A percentile compares a stretch with the other conserved stretches of the same genome.
Conservation (phyloP, 2,113 vertebrate species). For the Eonycteris spelaea region DNA sequence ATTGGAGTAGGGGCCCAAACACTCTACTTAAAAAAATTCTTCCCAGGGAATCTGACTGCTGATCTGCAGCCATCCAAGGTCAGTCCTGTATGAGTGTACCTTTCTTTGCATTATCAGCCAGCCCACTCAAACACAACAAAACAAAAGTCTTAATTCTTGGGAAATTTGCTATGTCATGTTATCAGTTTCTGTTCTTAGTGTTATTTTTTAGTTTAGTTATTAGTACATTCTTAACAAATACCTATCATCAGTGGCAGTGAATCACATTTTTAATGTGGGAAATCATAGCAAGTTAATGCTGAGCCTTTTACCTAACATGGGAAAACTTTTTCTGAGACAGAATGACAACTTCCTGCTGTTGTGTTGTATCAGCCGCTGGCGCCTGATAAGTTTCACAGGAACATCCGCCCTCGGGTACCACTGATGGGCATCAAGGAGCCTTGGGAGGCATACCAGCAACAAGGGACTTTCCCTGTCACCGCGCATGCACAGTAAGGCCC, state of each 20-base stretch:
- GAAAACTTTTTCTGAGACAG: background rate
- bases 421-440: no score
- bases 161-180: background rate
- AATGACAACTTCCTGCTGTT: no score
- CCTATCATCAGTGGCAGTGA: background rate
- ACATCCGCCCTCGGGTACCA: no score
- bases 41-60: background rate
- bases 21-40: background rate
- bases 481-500: no score
- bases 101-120: background rate
- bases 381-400: no score
- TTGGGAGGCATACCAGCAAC: no score
- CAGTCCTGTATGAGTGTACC: background rate
- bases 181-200: background rate
- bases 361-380: no score
- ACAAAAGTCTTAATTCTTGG: background rate
- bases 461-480: no score
- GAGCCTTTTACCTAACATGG: background rate
- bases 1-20: fast-evolving
- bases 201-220: background rate
- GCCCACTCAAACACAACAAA: background rate
- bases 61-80: background rate
- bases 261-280: background rate
- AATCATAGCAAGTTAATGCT: background rate
- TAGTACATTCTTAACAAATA: background rate